Conservation (phyloP, 2,888 invertebrate species). For the Azorinus chamasolen region DNA sequence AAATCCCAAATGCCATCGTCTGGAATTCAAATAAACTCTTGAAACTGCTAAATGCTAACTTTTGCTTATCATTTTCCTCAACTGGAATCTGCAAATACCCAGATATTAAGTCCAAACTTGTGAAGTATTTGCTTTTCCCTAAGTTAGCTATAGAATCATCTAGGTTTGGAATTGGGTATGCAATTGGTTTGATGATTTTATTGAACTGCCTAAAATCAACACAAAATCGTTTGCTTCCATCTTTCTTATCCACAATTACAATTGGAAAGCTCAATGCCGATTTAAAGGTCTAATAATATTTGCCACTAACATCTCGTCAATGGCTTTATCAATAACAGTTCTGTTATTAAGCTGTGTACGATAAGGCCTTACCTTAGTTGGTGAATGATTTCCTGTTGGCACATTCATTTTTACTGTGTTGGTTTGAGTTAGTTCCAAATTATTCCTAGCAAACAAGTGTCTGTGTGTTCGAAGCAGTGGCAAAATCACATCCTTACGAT, state of each 20-base stretch:
- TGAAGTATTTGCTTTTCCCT: slow-evolving; percentile 48
- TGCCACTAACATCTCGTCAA: slow-evolving; percentile 55
- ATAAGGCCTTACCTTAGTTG: slow-evolving; percentile 6
- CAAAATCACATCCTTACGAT: too few species aligned
- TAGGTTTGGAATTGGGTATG: slow-evolving; percentile 43
- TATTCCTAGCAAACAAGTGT: too few species aligned
- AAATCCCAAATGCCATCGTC: slow-evolving; percentile 48
- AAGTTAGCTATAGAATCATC: slow-evolving; percentile 45
- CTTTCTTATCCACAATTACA: slow-evolving; percentile 40
- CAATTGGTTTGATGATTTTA: slow-evolving; percentile 38
- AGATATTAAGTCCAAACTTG: slow-evolving; percentile 40
- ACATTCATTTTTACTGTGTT: too few species aligned
- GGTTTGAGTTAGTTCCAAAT: too few species aligned
- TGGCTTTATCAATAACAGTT: slow-evolving; percentile 48
- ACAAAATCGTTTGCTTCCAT: slow-evolving; percentile 41
- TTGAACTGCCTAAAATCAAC: slow-evolving; percentile 38
- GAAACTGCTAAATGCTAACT: slow-evolving; percentile 47
- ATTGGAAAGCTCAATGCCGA: slow-evolving; percentile 58
- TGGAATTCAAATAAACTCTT: slow-evolving; percentile 46
- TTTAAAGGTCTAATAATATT: slow-evolving; percentile 39
- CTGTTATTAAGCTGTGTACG: slow-evolving; percentile 42
- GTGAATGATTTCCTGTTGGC: slow-evolving; percentile 3
- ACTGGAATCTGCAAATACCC: slow-evolving; percentile 54
- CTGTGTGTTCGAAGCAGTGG: too few species aligned
- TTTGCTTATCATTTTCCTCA: slow-evolving; percentile 37